Conservation (phyloP, 2,113 vertebrate genomes). For the Gobiocypris rarus region DNA sequence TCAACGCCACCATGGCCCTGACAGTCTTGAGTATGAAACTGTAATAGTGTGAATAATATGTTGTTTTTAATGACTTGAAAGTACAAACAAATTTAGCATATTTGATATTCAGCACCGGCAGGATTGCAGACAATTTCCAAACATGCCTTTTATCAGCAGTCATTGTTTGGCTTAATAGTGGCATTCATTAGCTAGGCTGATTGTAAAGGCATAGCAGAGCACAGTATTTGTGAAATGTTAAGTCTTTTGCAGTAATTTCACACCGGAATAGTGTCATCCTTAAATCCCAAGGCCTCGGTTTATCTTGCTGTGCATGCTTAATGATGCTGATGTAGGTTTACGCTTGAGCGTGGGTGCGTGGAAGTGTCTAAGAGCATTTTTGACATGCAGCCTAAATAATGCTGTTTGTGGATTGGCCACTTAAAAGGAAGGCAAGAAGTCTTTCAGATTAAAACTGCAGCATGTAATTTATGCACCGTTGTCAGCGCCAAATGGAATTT, state of each 20-base stretch:
- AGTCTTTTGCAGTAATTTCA: slow-evolving; percentile 16
- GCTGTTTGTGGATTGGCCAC: background rate
- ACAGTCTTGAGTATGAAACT: slow-evolving; percentile 90
- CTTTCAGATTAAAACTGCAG: background rate
- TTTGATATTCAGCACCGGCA: background rate
- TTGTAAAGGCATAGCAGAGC: slow-evolving; percentile 20
- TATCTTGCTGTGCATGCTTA: background rate
- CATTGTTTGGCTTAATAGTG: slow-evolving; percentile 18
- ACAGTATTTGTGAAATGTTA: slow-evolving; percentile 10
- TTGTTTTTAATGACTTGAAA: slow-evolving; percentile 14
- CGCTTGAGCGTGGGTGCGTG: background rate
- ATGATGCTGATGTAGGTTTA: slow-evolving; percentile 28
- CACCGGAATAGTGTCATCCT: slow-evolving; percentile 17
- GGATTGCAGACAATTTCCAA: slow-evolving; percentile 26
- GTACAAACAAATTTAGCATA: background rate
- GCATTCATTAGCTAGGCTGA: slow-evolving; percentile 20
- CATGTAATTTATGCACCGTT: background rate
- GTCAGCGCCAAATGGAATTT: background rate
- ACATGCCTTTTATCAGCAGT: slow-evolving; percentile 35
- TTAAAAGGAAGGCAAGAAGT: slow-evolving; percentile 16
- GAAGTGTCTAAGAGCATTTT: slow-evolving; percentile 13
- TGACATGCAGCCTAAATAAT: slow-evolving; percentile 19
- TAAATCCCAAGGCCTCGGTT: background rate
- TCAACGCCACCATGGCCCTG: slow-evolving; percentile 81
- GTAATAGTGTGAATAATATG: background rate